A percentile compares a stretch with the other conserved stretches of the same genome.
These are phyloP conservation scores for Tetragonula carbonaria DNA, from an alignment of 2,888 invertebrate species.

Conservation along the genomic window DNA sequence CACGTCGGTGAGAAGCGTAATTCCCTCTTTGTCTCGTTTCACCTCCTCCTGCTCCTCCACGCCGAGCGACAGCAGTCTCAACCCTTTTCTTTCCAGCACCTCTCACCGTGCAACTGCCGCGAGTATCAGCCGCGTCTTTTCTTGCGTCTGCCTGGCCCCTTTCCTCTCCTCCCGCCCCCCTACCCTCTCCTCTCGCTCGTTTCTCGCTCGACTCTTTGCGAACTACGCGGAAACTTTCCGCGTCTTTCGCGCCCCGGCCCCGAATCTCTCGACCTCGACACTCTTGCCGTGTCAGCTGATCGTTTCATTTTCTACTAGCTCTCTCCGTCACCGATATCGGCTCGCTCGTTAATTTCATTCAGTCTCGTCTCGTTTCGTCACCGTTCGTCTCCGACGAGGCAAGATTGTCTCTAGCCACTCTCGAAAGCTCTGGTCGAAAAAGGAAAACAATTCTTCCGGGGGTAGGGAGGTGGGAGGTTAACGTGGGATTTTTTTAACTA, in stretches of 20 bases:
- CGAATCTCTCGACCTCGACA: slow-evolving; percentile 24
- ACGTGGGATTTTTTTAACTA: too few relatives aligned
- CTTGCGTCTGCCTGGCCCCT: slow-evolving; percentile 13
- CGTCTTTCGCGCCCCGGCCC: slow-evolving; percentile 27
- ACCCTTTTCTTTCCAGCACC: slow-evolving; percentile 21
- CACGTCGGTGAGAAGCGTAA: slow-evolving; percentile 45
- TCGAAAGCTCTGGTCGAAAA: too few relatives aligned
- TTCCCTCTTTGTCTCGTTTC: slow-evolving; percentile 51
- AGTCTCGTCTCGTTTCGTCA: slow-evolving; percentile 13
- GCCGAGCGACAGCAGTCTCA: neutral
- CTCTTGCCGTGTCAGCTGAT: slow-evolving; percentile 52
- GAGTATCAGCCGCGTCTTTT: slow-evolving; percentile 56
- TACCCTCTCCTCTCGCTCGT: neutral
- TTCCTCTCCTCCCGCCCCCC: neutral
- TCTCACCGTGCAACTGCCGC: slow-evolving; percentile 37
- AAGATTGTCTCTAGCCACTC: too few relatives aligned
- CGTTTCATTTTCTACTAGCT: slow-evolving; percentile 59
- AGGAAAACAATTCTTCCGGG: too few relatives aligned
- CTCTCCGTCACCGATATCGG: slow-evolving; percentile 37
- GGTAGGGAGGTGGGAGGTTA: too few relatives aligned
- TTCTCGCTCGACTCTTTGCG: slow-evolving; percentile 25
- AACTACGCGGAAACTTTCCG: slow-evolving; percentile 51
- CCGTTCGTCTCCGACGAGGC: neutral
- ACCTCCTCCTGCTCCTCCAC: neutral
- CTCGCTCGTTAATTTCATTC: slow-evolving; percentile 56